Evolutionary conservation across 2,888 invertebrate species (phyloP), one percentile per base, ranked within the genome.

Genomic region (Litoditis marina): DNA sequence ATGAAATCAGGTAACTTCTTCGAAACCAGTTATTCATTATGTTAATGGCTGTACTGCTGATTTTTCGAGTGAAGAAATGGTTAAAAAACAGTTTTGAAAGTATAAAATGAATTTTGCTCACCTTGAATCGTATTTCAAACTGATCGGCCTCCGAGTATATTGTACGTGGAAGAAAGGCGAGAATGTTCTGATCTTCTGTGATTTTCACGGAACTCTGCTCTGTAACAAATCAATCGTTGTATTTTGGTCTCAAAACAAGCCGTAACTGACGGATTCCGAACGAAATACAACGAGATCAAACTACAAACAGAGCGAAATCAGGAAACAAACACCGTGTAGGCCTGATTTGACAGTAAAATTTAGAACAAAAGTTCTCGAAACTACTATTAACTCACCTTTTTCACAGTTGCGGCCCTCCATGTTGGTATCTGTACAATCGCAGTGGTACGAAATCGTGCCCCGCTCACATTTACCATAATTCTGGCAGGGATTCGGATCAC

Each of bases 321-420:
- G n/a, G n/a, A n/a, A n/a, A n/a, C n/a, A n/a, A n/a, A n/a, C n/a
- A n/a, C n/a, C n/a, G n/a, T n/a, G n/a, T n/a, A n/a, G n/a, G n/a
- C n/a, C n/a, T n/a, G n/a, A n/a, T n/a, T n/a, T n/a, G n/a, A n/a
- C n/a, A n/a, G n/a, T n/a, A n/a, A n/a, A n/a, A n/a, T n/a, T n/a
- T n/a, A n/a, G n/a, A n/a, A n/a, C n/a, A n/a, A n/a, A n/a, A n/a
- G n/a, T n/a, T n/a, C n/a, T n/a, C n/a, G n/a, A n/a, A n/a, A n/a
- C 25, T 25, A 5, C 8, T 27, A n/a, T n/a, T 28, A 47, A 46
- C 63, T 53, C 25, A 72, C 72, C 69, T 6, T 64, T 63, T 32
- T 69, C 68, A 46, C 81, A 81, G 7, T 67, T 71, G 16, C 70
- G 70, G 28, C 81, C 81, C 22, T 78, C 79, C 62, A 69, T 78